These are phyloP conservation scores for Sardina pilchardus DNA, from an alignment of 2,113 vertebrate genomes.

Conservation along the genomic window DNA sequence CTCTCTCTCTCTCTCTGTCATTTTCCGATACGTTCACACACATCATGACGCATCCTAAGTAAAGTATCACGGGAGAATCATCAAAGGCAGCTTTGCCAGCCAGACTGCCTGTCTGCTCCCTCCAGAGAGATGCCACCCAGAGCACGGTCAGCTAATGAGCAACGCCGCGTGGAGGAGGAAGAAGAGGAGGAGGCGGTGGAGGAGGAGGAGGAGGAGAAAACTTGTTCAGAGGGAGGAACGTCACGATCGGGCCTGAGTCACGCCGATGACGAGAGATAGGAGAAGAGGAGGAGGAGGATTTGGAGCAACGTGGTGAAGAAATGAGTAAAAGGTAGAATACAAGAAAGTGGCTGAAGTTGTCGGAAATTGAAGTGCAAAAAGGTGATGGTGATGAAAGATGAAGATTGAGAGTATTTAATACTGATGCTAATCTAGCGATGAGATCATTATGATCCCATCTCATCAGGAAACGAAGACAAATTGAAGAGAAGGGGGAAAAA, in stretches of 20 bases:
- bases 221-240: not conserved
- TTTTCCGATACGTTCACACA: not conserved
- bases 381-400: not conserved
- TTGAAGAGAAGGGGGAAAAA: not conserved
- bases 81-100: not conserved
- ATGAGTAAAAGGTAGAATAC: not conserved
- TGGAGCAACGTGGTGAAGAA: not conserved
- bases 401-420: not conserved
- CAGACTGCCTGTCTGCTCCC: not conserved
- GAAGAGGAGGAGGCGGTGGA: not conserved
- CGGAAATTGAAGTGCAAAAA: not conserved
- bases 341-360: not conserved
- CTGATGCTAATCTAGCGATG: not conserved
- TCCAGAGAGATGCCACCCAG: not conserved
- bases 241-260: not conserved
- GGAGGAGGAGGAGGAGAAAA: not conserved
- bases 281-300: not conserved
- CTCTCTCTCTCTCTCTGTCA: not conserved
- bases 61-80: conserved; percentile 2
- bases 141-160: not conserved
- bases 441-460: not conserved
- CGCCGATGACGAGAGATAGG: not conserved
- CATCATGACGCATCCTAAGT: not conserved
- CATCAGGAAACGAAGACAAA: not conserved
- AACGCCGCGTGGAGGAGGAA: not conserved